Percentiles rank a stretch among this genome's conserved stretches.
phyloP scores from a whole-genome alignment of 2,797 vertebrate species.

The Mastacembelus armatus region DNA sequence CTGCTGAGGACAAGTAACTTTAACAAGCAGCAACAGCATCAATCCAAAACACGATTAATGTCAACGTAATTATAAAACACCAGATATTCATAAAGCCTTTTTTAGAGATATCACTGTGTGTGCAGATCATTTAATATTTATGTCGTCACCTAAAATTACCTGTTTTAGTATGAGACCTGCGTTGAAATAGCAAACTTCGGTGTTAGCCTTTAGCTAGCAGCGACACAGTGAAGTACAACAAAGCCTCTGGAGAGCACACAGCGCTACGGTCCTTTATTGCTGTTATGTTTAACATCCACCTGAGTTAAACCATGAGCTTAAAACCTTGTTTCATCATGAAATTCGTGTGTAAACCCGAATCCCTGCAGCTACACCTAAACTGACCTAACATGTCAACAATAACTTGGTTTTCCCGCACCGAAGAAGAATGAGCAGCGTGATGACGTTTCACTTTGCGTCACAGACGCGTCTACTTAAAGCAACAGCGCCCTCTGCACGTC shows the following conservation, averaged over 20 bases:
- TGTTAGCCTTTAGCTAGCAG: conserved; percentile 37
- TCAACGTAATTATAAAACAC: neutral
- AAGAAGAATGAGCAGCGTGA: conserved; percentile 35
- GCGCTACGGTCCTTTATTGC: fast-evolving
- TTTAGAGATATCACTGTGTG: neutral
- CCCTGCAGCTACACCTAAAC: neutral
- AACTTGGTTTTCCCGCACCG: conserved; percentile 7
- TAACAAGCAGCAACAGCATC: too few relatives aligned
- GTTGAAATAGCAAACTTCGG: neutral
- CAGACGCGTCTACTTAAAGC: neutral
- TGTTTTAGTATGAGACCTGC: neutral
- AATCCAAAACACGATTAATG: too few relatives aligned
- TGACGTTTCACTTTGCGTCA: conserved; percentile 33
- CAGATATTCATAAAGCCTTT: neutral
- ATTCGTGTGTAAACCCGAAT: neutral
- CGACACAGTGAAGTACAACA: neutral
- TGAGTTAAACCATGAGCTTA: too few relatives aligned
- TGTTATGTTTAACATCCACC: conserved; percentile 10
- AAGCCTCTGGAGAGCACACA: neutral
- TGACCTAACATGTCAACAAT: neutral
- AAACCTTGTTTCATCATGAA: too few relatives aligned
- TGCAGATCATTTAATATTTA: neutral
- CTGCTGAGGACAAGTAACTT: too few relatives aligned
- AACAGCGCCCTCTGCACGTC: conserved; percentile 33
- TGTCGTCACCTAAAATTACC: neutral